Percentiles rank a stretch among this genome's conserved stretches.
Evolutionary conservation across 2,888 invertebrate genomes (phyloP).

Genomic region (Heteromurus nitidus): DNA sequence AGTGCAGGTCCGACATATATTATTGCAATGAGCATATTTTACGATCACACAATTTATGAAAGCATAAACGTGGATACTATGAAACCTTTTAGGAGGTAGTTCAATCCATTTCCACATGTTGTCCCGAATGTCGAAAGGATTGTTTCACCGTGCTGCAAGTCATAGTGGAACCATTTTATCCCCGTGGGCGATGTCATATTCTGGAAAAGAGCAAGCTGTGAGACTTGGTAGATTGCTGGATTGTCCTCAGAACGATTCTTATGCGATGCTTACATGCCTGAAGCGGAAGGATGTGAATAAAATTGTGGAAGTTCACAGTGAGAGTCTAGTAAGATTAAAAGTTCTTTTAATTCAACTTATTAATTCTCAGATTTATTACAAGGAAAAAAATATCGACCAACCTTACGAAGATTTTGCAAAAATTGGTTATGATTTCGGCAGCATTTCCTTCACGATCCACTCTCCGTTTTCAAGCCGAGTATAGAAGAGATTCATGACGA

Average conservation of each 20-base stretch:
- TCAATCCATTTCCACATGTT: conserved; percentile 63
- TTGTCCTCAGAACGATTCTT: conserved; percentile 57
- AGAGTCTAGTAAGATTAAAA: conserved; percentile 55
- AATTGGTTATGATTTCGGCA: not conserved
- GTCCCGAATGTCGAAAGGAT: conserved; percentile 57
- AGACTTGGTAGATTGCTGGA: conserved; percentile 39
- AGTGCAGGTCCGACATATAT: conserved; percentile 44
- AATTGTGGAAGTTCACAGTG: conserved; percentile 61
- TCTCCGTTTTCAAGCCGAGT: conserved; percentile 54
- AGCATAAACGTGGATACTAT: no score
- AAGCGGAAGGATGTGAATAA: conserved; percentile 47
- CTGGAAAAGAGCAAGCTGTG: conserved; percentile 52
- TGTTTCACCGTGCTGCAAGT: conserved; percentile 60
- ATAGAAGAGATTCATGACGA: conserved; percentile 74
- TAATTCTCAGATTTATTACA: no score
- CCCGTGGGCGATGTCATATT: conserved; percentile 44
- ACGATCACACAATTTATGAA: no score
- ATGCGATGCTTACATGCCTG: conserved; percentile 50
- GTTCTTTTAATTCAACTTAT: no score
- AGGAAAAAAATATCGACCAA: no score
- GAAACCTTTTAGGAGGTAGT: conserved; percentile 30
- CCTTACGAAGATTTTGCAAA: no score
- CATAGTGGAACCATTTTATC: conserved; percentile 57
- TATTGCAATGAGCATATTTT: not conserved
- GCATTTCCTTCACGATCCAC: conserved; percentile 54